These are phyloP conservation scores for Hippocampus barbouri DNA, from an alignment of 2,113 vertebrate genomes.

Conservation along the genomic window DNA sequence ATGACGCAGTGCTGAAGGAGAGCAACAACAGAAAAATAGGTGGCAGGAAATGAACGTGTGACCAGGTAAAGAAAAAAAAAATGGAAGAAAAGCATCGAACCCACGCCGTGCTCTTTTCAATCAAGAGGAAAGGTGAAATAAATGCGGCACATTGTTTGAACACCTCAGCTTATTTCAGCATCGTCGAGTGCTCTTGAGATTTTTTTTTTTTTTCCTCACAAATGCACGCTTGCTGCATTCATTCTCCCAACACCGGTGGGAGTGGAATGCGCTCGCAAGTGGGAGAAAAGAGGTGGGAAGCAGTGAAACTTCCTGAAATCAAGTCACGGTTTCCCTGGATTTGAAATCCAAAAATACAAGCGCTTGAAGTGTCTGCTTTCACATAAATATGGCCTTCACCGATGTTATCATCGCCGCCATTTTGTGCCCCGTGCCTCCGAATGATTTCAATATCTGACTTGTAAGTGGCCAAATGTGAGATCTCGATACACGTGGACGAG, in stretches of 20 bases:
- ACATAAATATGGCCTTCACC: not conserved
- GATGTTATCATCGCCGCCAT: not conserved
- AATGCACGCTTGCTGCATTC: not conserved
- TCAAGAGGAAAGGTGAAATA: constrained; percentile 12
- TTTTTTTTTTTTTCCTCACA: constrained; percentile 12
- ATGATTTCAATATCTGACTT: not conserved
- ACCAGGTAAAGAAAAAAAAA: constrained; percentile 13
- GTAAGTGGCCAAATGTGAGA: not conserved
- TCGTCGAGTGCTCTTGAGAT: constrained; percentile 15
- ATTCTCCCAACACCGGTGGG: constrained; percentile 8
- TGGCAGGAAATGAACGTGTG: constrained; percentile 15
- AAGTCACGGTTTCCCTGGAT: not conserved
- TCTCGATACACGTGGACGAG: not conserved
- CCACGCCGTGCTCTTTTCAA: constrained; percentile 27
- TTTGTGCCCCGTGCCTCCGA: not conserved
- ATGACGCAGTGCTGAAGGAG: not conserved
- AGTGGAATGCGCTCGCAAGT: not conserved
- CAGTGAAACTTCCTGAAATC: not conserved
- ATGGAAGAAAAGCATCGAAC: constrained; percentile 8
- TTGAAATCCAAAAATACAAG: not conserved
- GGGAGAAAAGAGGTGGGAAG: constrained; percentile 2
- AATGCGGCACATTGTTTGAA: constrained; percentile 12
- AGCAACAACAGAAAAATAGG: not conserved
- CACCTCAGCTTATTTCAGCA: constrained; percentile 19
- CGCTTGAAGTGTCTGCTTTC: not conserved